These are phyloP conservation scores for Mesocricetus auratus DNA, from an alignment of 2,113 vertebrate species.

Conservation along the genomic window DNA sequence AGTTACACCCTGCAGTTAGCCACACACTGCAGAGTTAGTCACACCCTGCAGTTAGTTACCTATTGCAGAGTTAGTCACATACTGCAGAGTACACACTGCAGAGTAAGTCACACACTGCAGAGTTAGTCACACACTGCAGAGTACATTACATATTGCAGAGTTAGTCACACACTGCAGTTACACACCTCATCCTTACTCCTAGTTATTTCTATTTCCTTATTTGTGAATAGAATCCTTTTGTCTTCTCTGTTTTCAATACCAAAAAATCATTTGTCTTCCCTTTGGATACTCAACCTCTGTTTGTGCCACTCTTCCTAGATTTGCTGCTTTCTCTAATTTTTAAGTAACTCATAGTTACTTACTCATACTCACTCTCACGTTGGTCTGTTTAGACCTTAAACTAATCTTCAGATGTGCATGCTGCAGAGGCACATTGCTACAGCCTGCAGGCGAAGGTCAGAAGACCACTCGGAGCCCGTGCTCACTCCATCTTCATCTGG, in stretches of 20 bases:
- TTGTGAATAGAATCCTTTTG: slow-evolving; percentile 18
- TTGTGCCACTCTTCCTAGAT: background rate
- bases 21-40: too few relatives aligned
- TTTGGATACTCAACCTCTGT: background rate
- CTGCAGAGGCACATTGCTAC: background rate
- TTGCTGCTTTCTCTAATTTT: slow-evolving; percentile 40
- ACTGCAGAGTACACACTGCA: too few relatives aligned
- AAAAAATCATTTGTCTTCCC: background rate
- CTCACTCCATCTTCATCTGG: background rate
- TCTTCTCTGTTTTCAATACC: background rate
- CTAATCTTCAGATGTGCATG: background rate
- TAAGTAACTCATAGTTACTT: too few relatives aligned
- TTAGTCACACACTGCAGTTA: background rate
- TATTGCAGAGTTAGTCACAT: too few relatives aligned
- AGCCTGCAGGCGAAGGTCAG: background rate
- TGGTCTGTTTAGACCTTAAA: background rate
- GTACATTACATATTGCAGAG: background rate
- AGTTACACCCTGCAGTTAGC: too few relatives aligned
- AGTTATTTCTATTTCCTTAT: slow-evolving; percentile 30
- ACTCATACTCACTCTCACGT: background rate
- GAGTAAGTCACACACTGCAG: too few relatives aligned
- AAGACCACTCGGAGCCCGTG: background rate
- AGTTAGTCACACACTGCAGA: too few relatives aligned
- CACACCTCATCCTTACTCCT: background rate
- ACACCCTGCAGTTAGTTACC: too few relatives aligned